These are phyloP conservation scores for Ceratoteleas bidentatus DNA, from an alignment of 1,140 invertebrate species.

Conservation along the genomic window DNA sequence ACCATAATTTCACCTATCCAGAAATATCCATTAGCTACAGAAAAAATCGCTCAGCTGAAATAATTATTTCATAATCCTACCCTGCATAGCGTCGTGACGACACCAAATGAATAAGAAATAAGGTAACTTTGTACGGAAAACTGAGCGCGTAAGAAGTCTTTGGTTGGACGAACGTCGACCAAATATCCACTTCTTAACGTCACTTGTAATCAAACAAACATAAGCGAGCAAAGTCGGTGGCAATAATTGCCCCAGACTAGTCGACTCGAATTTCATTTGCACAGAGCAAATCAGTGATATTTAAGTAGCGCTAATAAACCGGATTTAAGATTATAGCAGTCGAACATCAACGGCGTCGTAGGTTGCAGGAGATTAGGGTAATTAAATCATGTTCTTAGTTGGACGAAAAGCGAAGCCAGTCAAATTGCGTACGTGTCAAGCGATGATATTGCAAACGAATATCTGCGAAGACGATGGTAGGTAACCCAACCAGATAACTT, in stretches of 20 bases:
- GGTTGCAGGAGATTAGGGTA: slow-evolving; percentile 58
- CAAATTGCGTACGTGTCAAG: slow-evolving; percentile 53
- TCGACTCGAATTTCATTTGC: not conserved
- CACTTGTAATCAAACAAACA: not conserved
- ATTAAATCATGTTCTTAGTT: slow-evolving; percentile 69
- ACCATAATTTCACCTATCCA: too few relatives aligned
- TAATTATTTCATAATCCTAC: too few relatives aligned
- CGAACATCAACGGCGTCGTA: slow-evolving; percentile 23
- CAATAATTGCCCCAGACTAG: not conserved
- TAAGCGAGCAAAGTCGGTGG: not conserved
- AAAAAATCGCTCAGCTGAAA: too few relatives aligned
- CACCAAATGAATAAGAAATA: not conserved
- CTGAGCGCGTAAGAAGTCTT: not conserved
- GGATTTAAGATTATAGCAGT: slow-evolving; percentile 21
- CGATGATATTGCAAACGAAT: slow-evolving; percentile 28
- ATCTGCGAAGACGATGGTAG: slow-evolving; percentile 13
- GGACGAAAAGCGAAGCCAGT: slow-evolving; percentile 62
- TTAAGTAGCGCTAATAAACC: slow-evolving; percentile 20
- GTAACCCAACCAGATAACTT: slow-evolving; percentile 6
- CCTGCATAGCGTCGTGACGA: too few relatives aligned
- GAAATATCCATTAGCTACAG: too few relatives aligned
- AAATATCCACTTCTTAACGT: too few relatives aligned
- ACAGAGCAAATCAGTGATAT: slow-evolving; percentile 8
- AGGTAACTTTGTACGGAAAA: not conserved
- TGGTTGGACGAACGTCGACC: too few relatives aligned